phyloP scores from a whole-genome alignment of 1,140 invertebrate genomes.

The Drosophila saltans region DNA sequence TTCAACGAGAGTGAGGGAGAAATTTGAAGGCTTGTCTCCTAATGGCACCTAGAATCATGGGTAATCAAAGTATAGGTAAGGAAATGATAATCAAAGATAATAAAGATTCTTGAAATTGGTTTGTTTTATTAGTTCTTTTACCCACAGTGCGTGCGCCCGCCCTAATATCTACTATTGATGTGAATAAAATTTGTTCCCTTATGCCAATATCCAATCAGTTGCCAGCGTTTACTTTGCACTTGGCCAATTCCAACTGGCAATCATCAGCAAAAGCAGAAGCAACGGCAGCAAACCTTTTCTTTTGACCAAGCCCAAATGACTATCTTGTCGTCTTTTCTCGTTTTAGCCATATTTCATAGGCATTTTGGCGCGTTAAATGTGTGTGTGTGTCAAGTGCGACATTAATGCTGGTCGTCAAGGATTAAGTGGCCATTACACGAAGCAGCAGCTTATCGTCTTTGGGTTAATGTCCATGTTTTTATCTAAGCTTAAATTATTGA shows the following conservation, averaged over 20 bases:
- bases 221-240: constrained; percentile 1
- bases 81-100: no score
- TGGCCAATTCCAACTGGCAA: neutral
- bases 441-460: constrained; percentile 28
- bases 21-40: no score
- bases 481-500: constrained; percentile 29
- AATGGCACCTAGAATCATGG: no score
- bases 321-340: constrained; percentile 7
- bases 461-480: constrained; percentile 28
- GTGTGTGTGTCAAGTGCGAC: constrained; percentile 75
- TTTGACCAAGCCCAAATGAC: neutral
- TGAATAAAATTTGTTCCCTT: neutral
- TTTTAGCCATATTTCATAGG: constrained; percentile 37
- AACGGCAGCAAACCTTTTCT: neutral
- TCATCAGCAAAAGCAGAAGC: neutral
- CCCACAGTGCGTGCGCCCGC: neutral
- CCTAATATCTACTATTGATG: neutral
- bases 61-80: no score
- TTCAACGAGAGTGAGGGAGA: no score
- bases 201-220: constrained; percentile 3
- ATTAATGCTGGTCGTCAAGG: constrained; percentile 68
- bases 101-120: no score
- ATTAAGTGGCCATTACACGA: constrained; percentile 67
- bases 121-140: no score
- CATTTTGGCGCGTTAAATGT: constrained; percentile 47